Base-by-base conservation (phyloP, 2,797 vertebrate species). In the Hippocampus kuda region DNA sequence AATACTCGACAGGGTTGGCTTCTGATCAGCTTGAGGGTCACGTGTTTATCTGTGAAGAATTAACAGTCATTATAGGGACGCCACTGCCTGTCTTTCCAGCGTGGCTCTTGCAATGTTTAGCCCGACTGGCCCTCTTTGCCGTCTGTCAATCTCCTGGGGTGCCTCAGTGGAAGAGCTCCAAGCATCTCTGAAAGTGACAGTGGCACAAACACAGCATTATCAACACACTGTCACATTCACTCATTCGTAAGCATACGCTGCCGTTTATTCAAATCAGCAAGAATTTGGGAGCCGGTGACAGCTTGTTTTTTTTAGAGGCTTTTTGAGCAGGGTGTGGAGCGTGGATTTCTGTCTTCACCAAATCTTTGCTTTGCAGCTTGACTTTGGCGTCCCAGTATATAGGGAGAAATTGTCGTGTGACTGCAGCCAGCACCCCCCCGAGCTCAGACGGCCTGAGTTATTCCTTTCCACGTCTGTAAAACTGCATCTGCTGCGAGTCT, bases 151-250 rank as follows among this genome's bases (percentile, higher is more conserved):
- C 81, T 85, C 81, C 70, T 6, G 10, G 67, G 79, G 77, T 79
- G 74, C 81, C 70, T 83, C 72, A 70, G 62, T 81, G 83, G 72
- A 84, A 63, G 69, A 73, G 80, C 77, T 85, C 73, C 77, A 75
- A 83, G 81, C 70, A 16, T 54, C 48, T 12, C 24, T 75, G 49
- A 76, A 69, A 81, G 71, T 82, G 86, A 88, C 83, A 81, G 80
- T 80, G 77, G 75, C 85, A 85, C 81, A 86, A 89, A 89, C 81
- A 84, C 75, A 66, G 79, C 73, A 84, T 88, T 86, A 87, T 83
- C 77, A 80, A 76, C 79, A 82, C 75, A 72, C 83, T 84, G 83
- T 88, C 85, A 88, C 78, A 71, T 68, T 75, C 63, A 24, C 78
- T 76, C 80, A 48, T 84, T 75, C 64, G 67, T 10, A 69, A 71